Evolutionary conservation across 2,113 vertebrate species (phyloP).

Genomic region (Phoenicopterus ruber): DNA sequence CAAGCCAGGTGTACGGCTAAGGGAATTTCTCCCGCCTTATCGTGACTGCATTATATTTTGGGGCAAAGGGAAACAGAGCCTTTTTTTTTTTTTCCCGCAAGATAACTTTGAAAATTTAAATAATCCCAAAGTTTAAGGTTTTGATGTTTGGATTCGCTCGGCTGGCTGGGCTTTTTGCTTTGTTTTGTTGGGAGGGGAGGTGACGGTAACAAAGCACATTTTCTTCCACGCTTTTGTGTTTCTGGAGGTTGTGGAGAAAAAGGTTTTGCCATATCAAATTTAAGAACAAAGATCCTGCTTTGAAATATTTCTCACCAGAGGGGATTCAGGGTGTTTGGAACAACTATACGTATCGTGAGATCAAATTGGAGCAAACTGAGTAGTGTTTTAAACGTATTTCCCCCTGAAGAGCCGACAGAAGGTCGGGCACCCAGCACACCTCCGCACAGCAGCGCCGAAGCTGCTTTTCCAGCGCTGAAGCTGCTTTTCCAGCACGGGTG

Average conservation of each 20-base stretch:
- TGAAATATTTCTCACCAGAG: background rate
- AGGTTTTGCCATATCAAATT: background rate
- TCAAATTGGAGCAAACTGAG: background rate
- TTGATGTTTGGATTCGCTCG: background rate
- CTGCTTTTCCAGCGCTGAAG: background rate
- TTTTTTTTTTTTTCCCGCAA: background rate
- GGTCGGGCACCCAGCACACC: background rate
- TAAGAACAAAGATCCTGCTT: background rate
- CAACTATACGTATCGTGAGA: background rate
- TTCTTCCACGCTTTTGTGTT: background rate
- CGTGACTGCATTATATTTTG: background rate
- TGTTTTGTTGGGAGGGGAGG: background rate
- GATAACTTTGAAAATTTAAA: slow-evolving; percentile 35
- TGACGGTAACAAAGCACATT: background rate
- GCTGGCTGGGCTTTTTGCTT: background rate
- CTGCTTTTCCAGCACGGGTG: background rate
- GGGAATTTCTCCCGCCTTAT: slow-evolving; percentile 20
- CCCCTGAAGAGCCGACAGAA: background rate
- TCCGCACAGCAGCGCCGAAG: background rate
- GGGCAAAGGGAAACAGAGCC: slow-evolving; percentile 6
- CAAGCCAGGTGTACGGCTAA: slow-evolving; percentile 38
- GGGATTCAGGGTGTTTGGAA: background rate
- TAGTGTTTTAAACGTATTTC: background rate
- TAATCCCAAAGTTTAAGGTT: background rate
- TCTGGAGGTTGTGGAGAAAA: background rate